These are phyloP conservation scores for Drosophila setifemur DNA, from an alignment of 1,140 invertebrate genomes.

Conservation along the genomic window DNA sequence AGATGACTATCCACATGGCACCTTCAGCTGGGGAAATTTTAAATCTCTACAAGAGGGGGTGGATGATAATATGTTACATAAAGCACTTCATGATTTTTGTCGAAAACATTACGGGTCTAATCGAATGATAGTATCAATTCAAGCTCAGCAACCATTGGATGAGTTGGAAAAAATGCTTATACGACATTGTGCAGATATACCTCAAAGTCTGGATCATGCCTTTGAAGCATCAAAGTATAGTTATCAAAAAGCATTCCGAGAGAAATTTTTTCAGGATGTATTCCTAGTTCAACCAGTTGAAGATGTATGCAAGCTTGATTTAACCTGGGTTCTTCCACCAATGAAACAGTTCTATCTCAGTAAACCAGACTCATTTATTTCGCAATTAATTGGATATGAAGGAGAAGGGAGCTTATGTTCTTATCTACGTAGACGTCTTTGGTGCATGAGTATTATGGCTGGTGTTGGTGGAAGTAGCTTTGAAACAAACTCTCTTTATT, in stretches of 20 bases:
- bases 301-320: slow-evolving; percentile 86
- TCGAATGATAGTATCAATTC: slow-evolving; percentile 92
- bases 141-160: slow-evolving; percentile 90
- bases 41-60: slow-evolving; percentile 88
- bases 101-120: slow-evolving; percentile 93
- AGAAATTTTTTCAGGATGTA: slow-evolving; percentile 86
- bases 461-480: slow-evolving; percentile 90
- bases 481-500: slow-evolving; percentile 88
- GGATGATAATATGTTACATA: slow-evolving; percentile 85
- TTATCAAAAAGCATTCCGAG: slow-evolving; percentile 85
- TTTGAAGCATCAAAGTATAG: slow-evolving; percentile 83
- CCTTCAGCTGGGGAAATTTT: slow-evolving; percentile 93
- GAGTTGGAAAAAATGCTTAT: slow-evolving; percentile 87
- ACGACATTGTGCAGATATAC: slow-evolving; percentile 86
- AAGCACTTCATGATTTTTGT: slow-evolving; percentile 90
- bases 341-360: slow-evolving; percentile 86
- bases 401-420: slow-evolving; percentile 93
- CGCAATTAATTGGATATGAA: slow-evolving; percentile 94
- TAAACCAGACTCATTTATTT: slow-evolving; percentile 90
- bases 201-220: slow-evolving; percentile 85
- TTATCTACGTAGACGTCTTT: slow-evolving; percentile 91
- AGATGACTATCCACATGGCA: slow-evolving; percentile 88
- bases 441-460: slow-evolving; percentile 90
- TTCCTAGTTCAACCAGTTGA: slow-evolving; percentile 91
- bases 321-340: slow-evolving; percentile 91